A percentile compares a stretch with the other conserved stretches of the same genome.
Conservation (phyloP, 2,797 vertebrate genomes). For the Pseudocheirus occidentalis region DNA sequence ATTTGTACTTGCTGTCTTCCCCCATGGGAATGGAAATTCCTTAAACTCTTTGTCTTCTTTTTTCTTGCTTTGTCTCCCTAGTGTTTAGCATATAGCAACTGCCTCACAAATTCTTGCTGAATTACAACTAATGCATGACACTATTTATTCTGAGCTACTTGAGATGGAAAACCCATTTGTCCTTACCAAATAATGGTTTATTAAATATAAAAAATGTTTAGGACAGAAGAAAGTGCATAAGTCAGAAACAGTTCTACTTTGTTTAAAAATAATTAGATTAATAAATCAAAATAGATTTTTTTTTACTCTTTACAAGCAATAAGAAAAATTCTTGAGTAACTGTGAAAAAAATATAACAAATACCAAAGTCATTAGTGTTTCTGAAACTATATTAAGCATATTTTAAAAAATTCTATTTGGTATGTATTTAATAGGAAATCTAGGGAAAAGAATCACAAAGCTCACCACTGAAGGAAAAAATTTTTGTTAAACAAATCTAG, state of each 20-base stretch:
- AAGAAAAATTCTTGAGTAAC: slow-evolving; percentile 9
- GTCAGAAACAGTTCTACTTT: slow-evolving; percentile 5
- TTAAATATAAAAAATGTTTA: slow-evolving; percentile 39
- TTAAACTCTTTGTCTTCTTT: background rate
- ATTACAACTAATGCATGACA: background rate
- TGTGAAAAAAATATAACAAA: slow-evolving; percentile 8
- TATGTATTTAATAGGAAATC: slow-evolving; percentile 27
- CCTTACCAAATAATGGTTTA: background rate
- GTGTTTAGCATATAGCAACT: background rate
- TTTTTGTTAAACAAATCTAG: slow-evolving; percentile 27
- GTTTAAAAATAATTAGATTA: slow-evolving; percentile 31
- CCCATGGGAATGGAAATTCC: background rate
- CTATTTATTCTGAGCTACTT: background rate
- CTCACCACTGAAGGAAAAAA: background rate
- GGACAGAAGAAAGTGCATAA: slow-evolving; percentile 19
- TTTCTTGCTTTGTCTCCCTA: background rate
- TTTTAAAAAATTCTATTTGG: slow-evolving; percentile 49
- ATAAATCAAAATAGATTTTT: background rate
- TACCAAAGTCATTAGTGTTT: background rate
- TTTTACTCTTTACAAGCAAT: slow-evolving; percentile 16
- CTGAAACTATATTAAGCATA: slow-evolving; percentile 18
- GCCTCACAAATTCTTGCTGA: background rate
- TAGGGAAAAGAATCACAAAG: slow-evolving; percentile 32
- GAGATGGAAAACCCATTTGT: background rate
- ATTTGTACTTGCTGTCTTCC: background rate